Percentiles rank a stretch among this genome's conserved stretches.
Conservation (phyloP, 2,888 invertebrate genomes). For the Erannis defoliaria region DNA sequence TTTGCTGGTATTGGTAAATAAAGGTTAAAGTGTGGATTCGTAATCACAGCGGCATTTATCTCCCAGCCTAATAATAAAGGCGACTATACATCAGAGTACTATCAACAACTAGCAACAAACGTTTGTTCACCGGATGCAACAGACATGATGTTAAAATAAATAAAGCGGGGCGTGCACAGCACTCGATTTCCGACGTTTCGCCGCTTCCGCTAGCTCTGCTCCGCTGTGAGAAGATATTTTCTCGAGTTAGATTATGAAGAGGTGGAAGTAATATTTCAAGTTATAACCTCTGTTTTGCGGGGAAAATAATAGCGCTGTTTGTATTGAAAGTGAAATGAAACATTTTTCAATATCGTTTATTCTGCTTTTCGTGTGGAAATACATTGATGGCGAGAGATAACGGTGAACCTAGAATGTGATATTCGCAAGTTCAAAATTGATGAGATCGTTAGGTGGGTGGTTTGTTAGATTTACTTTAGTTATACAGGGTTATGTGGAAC, state of each 20-base stretch:
- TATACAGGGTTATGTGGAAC: too few species aligned
- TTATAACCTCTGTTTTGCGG: slow-evolving; percentile 31
- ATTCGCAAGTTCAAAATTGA: too few species aligned
- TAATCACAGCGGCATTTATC: neutral
- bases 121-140: slow-evolving; percentile 73
- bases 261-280: slow-evolving; percentile 61
- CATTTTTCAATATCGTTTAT: neutral
- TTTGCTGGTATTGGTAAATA: too few species aligned
- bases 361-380: neutral
- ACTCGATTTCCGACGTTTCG: slow-evolving; percentile 77
- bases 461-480: too few species aligned
- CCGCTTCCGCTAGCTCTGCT: slow-evolving; percentile 68
- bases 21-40: neutral
- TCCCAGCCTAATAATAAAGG: slow-evolving; percentile 27
- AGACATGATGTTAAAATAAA: slow-evolving; percentile 83
- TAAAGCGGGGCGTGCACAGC: slow-evolving; percentile 67
- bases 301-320: slow-evolving; percentile 2
- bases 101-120: slow-evolving; percentile 66
- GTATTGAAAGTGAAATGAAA: neutral
- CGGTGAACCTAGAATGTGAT: too few species aligned
- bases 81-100: slow-evolving; percentile 58
- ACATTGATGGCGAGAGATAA: too few species aligned
- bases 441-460: too few species aligned
- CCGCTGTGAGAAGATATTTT: slow-evolving; percentile 60
- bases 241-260: slow-evolving; percentile 63